phyloP scores from a whole-genome alignment of 2,113 vertebrate species.

The Stercorarius parasiticus region DNA sequence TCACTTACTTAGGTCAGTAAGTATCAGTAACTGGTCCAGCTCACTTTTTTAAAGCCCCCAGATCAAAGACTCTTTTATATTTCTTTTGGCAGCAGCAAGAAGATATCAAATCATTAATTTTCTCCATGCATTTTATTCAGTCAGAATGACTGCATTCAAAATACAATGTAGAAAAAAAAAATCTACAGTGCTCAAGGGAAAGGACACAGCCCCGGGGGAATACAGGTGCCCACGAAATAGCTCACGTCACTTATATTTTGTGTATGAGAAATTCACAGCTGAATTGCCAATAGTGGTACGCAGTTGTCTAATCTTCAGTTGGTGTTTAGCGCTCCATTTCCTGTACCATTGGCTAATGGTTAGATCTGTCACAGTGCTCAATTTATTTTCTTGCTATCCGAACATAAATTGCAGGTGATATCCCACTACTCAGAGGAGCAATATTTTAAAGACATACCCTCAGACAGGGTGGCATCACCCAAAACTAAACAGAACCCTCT shows the following conservation, averaged over 20 bases:
- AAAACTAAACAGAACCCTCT: neutral
- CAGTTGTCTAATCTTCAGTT: neutral
- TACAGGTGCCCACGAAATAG: neutral
- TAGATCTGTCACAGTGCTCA: neutral
- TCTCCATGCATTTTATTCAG: neutral
- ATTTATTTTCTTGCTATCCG: neutral
- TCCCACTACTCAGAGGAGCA: neutral
- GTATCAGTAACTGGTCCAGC: constrained; percentile 24
- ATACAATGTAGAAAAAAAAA: neutral
- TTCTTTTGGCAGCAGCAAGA: neutral
- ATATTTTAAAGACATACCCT: neutral
- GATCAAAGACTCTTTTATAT: constrained; percentile 56
- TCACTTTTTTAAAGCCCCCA: constrained; percentile 38
- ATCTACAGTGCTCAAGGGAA: neutral
- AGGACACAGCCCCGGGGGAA: neutral
- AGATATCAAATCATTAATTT: constrained; percentile 33
- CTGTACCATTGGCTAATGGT: neutral
- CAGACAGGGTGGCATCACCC: neutral
- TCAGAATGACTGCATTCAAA: neutral
- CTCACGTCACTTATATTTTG: accelerated
- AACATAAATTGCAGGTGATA: neutral
- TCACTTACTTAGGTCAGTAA: constrained; percentile 52
- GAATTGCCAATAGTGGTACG: neutral
- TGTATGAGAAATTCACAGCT: neutral
- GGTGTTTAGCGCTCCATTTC: neutral